Base-by-base conservation (phyloP, 2,888 invertebrate genomes). In the Apamea anceps region DNA sequence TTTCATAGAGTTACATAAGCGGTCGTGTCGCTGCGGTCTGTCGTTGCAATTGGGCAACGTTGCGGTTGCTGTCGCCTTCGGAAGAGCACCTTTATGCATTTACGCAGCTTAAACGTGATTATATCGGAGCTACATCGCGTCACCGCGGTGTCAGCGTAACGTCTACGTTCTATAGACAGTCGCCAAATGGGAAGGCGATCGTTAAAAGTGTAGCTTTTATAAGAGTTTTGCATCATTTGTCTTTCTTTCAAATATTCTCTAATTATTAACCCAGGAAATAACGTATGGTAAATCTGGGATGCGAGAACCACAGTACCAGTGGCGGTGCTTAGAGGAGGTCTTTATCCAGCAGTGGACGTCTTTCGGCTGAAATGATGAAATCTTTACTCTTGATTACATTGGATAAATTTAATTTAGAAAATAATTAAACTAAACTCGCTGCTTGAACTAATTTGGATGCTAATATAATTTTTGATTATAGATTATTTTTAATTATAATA, bases 401-500 rank as follows among this genome's bases (percentile, higher is more conserved):
- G 13, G 15, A 75, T 45, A 21, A 21, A 67, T 28, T 62, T 25
- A 25, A 62, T 82, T 67, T 51, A 62, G 7, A 28, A 37, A 68
- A 54, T 15, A 76, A 62, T 68, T 1, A 37, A 72, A 67, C 66
- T 60, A n/a, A 25, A 82, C 12, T 62, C 13, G 15, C 8, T 66
- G n/a, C 15, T 45, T 51, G 15, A 62, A 37, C 15, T 54, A 45
- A 82, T 80, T 74, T 76, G 32, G 25, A 37, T 45, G 67, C 67
- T 76, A 68, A 62, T 67, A 28, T 82, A 75, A 54, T 76, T 54
- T 57, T 18, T 45, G 45, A 57, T 45, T 21, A 42, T 57, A 37
- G 2, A 54, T 51, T 45, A 45, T 68, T 68, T 72, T n/a, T 51
- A 66, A 21, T 82, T 60, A 81, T 66, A 74, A 51, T 75, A 79